These are phyloP conservation scores for Trichoplusia ni DNA, from an alignment of 1,140 invertebrate genomes.

Conservation along the genomic window DNA sequence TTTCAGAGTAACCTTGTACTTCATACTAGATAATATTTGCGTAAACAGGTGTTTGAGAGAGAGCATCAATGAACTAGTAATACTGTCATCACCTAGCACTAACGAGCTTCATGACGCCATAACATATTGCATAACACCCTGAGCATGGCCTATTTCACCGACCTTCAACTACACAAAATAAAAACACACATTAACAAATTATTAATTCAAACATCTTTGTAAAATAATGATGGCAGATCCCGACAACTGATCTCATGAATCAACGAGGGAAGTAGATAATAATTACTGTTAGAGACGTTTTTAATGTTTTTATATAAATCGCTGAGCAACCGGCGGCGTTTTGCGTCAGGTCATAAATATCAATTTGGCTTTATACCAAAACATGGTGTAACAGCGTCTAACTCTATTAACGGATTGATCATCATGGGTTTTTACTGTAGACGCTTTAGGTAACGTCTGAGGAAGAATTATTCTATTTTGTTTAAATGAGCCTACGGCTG, in stretches of 20 bases:
- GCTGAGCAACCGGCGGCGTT: slow-evolving; percentile 2
- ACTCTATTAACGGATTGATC: slow-evolving; percentile 33
- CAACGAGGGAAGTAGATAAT: slow-evolving; percentile 27
- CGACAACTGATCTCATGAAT: slow-evolving; percentile 24
- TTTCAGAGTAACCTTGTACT: no score
- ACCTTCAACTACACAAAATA: slow-evolving; percentile 2
- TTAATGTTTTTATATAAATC: slow-evolving; percentile 34
- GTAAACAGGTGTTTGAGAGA: no score
- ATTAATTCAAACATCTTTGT: background rate
- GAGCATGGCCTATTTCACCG: background rate
- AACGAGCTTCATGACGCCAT: no score
- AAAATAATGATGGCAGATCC: slow-evolving; percentile 3
- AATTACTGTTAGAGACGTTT: slow-evolving; percentile 25
- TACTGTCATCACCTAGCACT: no score
- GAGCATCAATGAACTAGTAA: no score
- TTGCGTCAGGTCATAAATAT: slow-evolving; percentile 52
- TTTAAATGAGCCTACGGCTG: no score
- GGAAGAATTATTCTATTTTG: no score
- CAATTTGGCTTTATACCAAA: slow-evolving; percentile 44
- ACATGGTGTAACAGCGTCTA: slow-evolving; percentile 28
- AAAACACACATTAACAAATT: slow-evolving; percentile 5
- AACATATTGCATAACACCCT: background rate
- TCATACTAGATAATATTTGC: no score
- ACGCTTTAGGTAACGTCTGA: no score
- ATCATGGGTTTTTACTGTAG: no score